Conservation (phyloP, 1,140 invertebrate genomes). For the Drosophila eugracilis region DNA sequence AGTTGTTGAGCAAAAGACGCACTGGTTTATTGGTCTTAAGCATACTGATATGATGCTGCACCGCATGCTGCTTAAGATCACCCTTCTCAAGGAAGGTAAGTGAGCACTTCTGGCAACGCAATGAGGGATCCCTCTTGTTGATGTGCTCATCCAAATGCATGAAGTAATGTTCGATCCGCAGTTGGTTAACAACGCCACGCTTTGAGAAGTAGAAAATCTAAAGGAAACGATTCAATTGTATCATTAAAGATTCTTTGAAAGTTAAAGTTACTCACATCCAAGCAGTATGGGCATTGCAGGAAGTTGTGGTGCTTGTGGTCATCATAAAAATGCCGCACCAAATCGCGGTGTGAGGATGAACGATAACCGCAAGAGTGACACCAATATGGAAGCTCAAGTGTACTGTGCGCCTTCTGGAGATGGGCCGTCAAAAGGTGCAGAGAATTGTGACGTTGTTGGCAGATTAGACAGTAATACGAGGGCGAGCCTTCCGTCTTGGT, state of each 20-base stretch:
- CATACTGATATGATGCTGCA: slow-evolving; percentile 85
- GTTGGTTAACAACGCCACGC: slow-evolving; percentile 62
- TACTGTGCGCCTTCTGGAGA: slow-evolving; percentile 90
- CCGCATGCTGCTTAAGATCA: slow-evolving; percentile 86
- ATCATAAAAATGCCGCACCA: slow-evolving; percentile 90
- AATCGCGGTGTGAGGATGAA: slow-evolving; percentile 90
- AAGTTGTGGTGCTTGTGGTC: slow-evolving; percentile 87
- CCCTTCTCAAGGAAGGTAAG: slow-evolving; percentile 77
- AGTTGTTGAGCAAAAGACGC: slow-evolving; percentile 71
- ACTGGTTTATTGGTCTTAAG: slow-evolving; percentile 68
- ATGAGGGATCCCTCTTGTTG: slow-evolving; percentile 56
- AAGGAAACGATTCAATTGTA: not conserved
- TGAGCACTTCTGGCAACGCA: slow-evolving; percentile 76
- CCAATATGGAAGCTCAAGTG: slow-evolving; percentile 91
- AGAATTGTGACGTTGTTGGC: slow-evolving; percentile 87
- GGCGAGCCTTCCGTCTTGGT: slow-evolving; percentile 86
- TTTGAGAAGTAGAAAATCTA: slow-evolving; percentile 78
- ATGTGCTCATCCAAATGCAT: slow-evolving; percentile 74
- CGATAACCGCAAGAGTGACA: slow-evolving; percentile 91
- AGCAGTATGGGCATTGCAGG: slow-evolving; percentile 90
- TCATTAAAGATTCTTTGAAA: not conserved
- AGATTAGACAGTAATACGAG: slow-evolving; percentile 89
- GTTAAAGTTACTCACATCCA: slow-evolving; percentile 86
- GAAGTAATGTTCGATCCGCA: slow-evolving; percentile 73
- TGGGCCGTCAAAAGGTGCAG: slow-evolving; percentile 89